Evolutionary conservation across 2,888 invertebrate species (phyloP).

Genomic region (Cordilura impudica): DNA sequence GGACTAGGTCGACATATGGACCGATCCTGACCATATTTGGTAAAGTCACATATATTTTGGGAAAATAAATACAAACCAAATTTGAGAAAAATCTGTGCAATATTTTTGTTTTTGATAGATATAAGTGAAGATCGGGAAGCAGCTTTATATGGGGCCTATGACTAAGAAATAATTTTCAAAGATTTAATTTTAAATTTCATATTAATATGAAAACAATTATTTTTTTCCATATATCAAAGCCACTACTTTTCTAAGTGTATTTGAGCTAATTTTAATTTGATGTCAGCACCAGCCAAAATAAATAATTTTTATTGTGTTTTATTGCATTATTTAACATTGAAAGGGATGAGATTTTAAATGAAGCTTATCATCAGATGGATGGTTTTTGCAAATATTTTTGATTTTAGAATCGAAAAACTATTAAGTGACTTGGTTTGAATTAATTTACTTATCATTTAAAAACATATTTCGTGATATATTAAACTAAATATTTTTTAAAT

Average conservation of each 20-base stretch:
- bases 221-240: too few relatives aligned
- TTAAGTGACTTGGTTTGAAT: neutral
- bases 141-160: too few relatives aligned
- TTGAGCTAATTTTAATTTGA: neutral
- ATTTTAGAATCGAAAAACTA: constrained; percentile 29
- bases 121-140: too few relatives aligned
- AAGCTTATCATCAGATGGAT: constrained; percentile 3
- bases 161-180: too few relatives aligned
- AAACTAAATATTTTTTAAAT: neutral
- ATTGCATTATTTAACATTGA: constrained; percentile 26
- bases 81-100: too few relatives aligned
- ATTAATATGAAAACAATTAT: too few relatives aligned
- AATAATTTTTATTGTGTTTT: neutral
- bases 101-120: too few relatives aligned
- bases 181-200: too few relatives aligned
- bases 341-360: constrained; percentile 27
- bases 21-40: too few relatives aligned
- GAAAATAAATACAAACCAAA: too few relatives aligned
- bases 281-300: constrained; percentile 1
- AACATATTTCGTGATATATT: neutral
- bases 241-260: neutral
- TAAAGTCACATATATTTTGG: too few relatives aligned
- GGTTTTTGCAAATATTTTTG: neutral
- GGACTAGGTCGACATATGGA: too few relatives aligned
- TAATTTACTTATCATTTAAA: neutral